These are phyloP conservation scores for Drosophila gaucha DNA, from an alignment of 2,888 invertebrate species.

Conservation along the genomic window DNA sequence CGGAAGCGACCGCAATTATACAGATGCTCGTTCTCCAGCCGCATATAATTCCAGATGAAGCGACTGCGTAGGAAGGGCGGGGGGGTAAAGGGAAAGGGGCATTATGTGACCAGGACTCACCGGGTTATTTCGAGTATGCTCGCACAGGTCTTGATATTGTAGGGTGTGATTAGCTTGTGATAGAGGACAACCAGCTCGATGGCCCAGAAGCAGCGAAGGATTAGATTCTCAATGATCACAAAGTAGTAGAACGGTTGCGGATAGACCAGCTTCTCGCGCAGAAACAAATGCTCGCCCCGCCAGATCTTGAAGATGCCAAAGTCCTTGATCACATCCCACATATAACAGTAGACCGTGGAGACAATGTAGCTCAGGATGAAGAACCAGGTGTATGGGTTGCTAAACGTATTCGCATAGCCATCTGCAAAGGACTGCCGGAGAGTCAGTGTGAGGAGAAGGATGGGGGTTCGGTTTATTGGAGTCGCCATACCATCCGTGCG, in stretches of 20 bases:
- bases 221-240: conserved; percentile 97
- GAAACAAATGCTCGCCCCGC: conserved; percentile 94
- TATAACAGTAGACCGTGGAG: conserved; percentile 96
- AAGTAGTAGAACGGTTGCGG: conserved; percentile 93
- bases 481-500: conserved; percentile 75
- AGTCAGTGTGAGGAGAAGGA: conserved; percentile 23
- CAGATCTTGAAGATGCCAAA: conserved; percentile 97
- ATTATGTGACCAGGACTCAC: conserved; percentile 83
- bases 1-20: conserved; percentile 99
- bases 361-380: conserved; percentile 93
- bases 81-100: background rate
- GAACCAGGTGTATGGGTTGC: conserved; percentile 93
- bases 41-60: conserved; percentile 99
- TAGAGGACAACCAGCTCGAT: conserved; percentile 93
- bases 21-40: conserved; percentile 98
- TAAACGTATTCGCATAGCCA: conserved; percentile 87
- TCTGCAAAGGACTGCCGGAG: conserved; percentile 83
- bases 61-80: conserved; percentile 85
- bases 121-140: conserved; percentile 94
- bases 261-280: conserved; percentile 97
- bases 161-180: conserved; percentile 88
- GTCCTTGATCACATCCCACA: conserved; percentile 99
- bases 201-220: conserved; percentile 96
- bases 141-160: conserved; percentile 91
- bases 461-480: background rate